phyloP scores from a whole-genome alignment of 2,113 vertebrate genomes.

The Porphyrio hochstetteri region DNA sequence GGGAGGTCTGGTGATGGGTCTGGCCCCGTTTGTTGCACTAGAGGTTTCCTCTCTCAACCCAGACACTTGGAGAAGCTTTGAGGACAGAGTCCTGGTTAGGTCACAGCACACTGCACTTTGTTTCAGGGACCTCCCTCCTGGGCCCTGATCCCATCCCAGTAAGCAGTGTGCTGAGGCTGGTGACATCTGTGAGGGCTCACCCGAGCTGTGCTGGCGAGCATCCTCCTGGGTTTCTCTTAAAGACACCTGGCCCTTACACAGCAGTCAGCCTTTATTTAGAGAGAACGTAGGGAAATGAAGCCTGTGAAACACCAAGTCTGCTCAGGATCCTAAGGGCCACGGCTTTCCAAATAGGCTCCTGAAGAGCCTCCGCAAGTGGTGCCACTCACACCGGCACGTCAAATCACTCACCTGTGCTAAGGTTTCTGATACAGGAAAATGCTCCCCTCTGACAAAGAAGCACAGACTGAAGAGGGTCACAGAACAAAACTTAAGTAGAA shows the following conservation, averaged over 20 bases:
- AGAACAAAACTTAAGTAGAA: not conserved
- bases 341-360: not conserved
- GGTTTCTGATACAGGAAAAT: not conserved
- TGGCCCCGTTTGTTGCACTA: accelerated
- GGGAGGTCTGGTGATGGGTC: not conserved
- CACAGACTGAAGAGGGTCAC: not conserved
- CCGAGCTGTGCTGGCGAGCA: not conserved
- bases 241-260: not conserved
- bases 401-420: not conserved
- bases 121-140: not conserved
- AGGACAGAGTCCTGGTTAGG: not conserved
- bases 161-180: not conserved
- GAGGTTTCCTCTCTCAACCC: not conserved
- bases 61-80: not conserved
- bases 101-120: not conserved
- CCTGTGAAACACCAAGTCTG: not conserved
- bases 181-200: not conserved
- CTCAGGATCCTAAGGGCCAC: not conserved
- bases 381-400: not conserved
- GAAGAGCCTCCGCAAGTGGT: not conserved
- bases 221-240: not conserved
- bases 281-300: not conserved
- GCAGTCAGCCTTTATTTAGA: not conserved
- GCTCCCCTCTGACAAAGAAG: not conserved
- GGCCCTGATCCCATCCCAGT: not conserved